A percentile compares a stretch with the other conserved stretches of the same genome.
Evolutionary conservation across 2,113 vertebrate species (phyloP).

Genomic region (Conger conger): DNA sequence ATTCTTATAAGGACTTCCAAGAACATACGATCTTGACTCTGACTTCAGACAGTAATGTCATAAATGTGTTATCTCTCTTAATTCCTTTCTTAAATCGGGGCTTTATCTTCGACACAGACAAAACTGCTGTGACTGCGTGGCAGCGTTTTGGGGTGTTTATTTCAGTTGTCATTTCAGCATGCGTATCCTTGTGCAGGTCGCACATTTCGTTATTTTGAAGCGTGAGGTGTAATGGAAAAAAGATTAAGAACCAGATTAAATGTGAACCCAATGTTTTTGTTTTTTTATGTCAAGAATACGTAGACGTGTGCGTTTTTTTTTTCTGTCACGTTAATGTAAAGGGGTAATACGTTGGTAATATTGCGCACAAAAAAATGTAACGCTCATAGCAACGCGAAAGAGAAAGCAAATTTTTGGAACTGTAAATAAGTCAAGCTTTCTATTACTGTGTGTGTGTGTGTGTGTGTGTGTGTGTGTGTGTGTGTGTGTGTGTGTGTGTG

Average conservation of each 20-base stretch:
- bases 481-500: constrained; percentile 17
- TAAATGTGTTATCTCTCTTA: constrained; percentile 3
- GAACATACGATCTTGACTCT: neutral
- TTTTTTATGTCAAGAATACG: neutral
- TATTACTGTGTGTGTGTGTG: neutral
- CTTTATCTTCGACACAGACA: constrained; percentile 18
- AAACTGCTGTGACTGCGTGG: constrained; percentile 7
- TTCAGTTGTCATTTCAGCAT: constrained; percentile 9
- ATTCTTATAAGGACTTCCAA: neutral
- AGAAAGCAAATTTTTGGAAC: neutral
- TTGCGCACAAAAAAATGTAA: no score
- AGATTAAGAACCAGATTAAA: neutral
- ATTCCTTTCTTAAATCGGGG: constrained; percentile 19
- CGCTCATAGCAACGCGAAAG: no score
- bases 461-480: neutral
- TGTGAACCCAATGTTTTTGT: neutral
- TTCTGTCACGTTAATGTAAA: no score
- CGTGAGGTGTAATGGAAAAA: neutral
- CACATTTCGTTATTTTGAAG: neutral
- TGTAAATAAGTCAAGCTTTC: neutral
- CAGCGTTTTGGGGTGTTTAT: constrained; percentile 14
- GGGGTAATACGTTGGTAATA: no score
- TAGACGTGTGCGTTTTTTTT: no score
- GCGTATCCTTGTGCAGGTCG: neutral
- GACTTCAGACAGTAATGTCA: neutral